Evolutionary conservation across 2,797 vertebrate species (phyloP), one percentile per base, ranked within the genome.

Genomic region (Falco peregrinus): DNA sequence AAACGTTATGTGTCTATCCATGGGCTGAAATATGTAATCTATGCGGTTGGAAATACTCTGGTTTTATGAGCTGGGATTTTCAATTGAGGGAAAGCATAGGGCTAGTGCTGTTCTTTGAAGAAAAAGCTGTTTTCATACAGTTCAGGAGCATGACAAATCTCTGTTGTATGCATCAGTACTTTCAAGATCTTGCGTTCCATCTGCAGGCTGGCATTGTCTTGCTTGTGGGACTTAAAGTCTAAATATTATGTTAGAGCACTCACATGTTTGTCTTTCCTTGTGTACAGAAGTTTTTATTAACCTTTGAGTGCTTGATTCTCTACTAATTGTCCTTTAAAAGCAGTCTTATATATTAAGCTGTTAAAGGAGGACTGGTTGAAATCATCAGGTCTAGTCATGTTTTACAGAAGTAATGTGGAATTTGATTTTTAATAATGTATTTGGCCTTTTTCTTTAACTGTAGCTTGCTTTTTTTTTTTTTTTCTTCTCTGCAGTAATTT

Each of bases 231-330:
- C 17, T 64, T 50, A 4, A 70, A 35, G 5, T n/a, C 61, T 64
- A 81, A 84, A 22, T 89, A 45, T 16, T 37, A 19, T 39, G 33
- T 54, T 39, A 51, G 21, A 35, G 10, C 9, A 20, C 43, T 82
- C 53, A 16, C 4, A 0, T 4, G 2, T 25, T 47, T 56, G 3
- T 70, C n/a, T 79, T 12, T 56, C 10, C 25, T 81, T 1, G 1
- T 14, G 35, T 16, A 26, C 4, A 50, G 16, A 80, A 50, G 8
- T 6, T 43, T 86, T 47, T 61, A 17, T 21, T 29, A 60, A n/a
- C 9, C 11, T 47, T 43, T 28, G 8, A 64, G 35, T 10, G 35
- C 21, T 79, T 11, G 1, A 2, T 73, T 93, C 21, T 50, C 43
- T 70, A 41, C 29, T 73, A 70, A 80, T 45, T 56, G 33, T 53